A percentile compares a stretch with the other conserved stretches of the same genome.
Conservation (phyloP, 1,140 invertebrate species). For the Papilio machaon region DNA sequence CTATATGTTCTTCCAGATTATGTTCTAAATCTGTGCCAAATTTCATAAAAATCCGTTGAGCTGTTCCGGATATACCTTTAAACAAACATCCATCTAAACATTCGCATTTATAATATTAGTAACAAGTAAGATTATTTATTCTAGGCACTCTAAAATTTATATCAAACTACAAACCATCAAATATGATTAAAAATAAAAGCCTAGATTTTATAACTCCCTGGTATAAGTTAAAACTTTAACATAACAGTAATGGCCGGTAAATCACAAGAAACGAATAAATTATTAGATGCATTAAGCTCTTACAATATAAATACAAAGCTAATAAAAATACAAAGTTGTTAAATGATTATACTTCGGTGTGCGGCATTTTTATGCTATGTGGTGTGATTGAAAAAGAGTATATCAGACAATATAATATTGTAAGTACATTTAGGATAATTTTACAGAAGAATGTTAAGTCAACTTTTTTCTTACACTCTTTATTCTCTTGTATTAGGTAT, state of each 20-base stretch:
- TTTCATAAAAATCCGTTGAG: no score
- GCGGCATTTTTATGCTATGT: background rate
- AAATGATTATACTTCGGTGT: constrained; percentile 32
- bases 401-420: background rate
- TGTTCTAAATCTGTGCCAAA: no score
- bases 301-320: constrained; percentile 53
- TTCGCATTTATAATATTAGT: no score
- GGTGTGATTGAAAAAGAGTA: background rate
- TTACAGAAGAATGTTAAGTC: no score
- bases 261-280: constrained; percentile 68
- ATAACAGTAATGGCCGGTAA: constrained; percentile 63
- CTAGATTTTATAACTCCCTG: constrained; percentile 60
- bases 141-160: constrained; percentile 2
- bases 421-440: background rate
- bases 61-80: no score
- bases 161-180: background rate
- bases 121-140: background rate
- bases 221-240: constrained; percentile 61
- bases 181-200: constrained; percentile 51
- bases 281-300: constrained; percentile 62
- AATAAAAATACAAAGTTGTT: constrained; percentile 60
- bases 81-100: no score
- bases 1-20: no score
- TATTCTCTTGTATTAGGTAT: background rate
- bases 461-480: no score